Evolutionary conservation across 2,113 vertebrate genomes (phyloP).

Genomic region (Athene noctua): DNA sequence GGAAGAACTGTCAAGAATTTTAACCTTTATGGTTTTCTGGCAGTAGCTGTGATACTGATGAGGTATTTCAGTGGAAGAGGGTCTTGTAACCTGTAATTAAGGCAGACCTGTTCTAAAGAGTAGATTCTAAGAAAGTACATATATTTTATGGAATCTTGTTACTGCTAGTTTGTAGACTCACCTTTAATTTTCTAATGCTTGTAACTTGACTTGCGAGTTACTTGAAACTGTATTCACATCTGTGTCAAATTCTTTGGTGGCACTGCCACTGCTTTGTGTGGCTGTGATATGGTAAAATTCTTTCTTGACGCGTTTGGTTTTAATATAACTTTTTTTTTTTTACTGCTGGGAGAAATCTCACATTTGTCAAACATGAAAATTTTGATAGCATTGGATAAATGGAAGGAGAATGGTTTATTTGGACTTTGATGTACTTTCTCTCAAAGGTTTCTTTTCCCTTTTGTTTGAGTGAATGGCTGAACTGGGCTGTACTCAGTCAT

Average conservation of each 20-base stretch:
- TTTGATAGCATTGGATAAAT: background rate
- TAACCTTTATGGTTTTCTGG: background rate
- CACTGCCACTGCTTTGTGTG: background rate
- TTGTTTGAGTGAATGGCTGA: background rate
- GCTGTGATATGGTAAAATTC: background rate
- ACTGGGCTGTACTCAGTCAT: background rate
- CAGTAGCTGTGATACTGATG: background rate
- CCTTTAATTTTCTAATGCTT: background rate
- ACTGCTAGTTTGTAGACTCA: background rate
- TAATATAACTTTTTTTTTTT: background rate
- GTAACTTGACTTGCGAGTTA: background rate
- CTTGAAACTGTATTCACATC: background rate
- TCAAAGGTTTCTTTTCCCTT: background rate
- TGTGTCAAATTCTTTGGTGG: background rate
- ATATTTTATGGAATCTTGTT: fast-evolving
- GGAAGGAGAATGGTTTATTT: background rate
- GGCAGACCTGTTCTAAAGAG: background rate
- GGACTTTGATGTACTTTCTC: background rate
- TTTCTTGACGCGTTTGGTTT: background rate
- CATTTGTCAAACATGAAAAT: background rate
- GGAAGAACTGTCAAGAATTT: background rate
- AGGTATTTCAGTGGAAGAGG: background rate
- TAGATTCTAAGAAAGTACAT: background rate
- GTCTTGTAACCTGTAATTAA: background rate
- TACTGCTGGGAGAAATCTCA: background rate